Conservation (phyloP, 2,113 vertebrate species). For the Mellivora capensis region DNA sequence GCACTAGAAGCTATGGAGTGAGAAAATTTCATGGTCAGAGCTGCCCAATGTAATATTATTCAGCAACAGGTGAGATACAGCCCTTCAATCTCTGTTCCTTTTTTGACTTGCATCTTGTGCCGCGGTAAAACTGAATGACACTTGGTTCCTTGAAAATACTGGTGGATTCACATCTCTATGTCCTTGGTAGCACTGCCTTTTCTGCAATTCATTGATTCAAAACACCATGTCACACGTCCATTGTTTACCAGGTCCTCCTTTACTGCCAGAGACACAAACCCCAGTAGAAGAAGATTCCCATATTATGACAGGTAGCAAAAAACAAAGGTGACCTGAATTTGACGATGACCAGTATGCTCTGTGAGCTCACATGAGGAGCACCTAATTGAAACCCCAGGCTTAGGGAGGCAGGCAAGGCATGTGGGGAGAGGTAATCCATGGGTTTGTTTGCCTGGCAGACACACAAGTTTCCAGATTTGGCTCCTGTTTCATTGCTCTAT, state of each 20-base stretch:
- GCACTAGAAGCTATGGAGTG: background rate
- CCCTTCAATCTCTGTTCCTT: background rate
- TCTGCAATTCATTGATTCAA: background rate
- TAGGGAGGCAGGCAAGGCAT: background rate
- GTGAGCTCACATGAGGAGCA: accelerated
- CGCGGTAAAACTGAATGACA: background rate
- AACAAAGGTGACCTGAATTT: no score
- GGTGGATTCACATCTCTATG: background rate
- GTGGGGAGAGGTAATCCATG: background rate
- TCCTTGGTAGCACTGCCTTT: background rate
- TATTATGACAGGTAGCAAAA: background rate
- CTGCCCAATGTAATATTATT: background rate
- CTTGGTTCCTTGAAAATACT: background rate
- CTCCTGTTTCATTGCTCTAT: background rate
- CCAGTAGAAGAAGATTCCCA: no score
- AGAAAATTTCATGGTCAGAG: background rate
- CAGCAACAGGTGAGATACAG: background rate
- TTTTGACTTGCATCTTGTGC: background rate
- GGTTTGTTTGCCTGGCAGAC: background rate
- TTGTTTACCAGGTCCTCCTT: background rate
- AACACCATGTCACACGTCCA: background rate
- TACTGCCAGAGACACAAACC: background rate
- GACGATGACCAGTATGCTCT: background rate
- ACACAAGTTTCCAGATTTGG: background rate
- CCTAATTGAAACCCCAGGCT: background rate